phyloP scores from a whole-genome alignment of 1,140 invertebrate genomes.

The Listronotus bonariensis region DNA sequence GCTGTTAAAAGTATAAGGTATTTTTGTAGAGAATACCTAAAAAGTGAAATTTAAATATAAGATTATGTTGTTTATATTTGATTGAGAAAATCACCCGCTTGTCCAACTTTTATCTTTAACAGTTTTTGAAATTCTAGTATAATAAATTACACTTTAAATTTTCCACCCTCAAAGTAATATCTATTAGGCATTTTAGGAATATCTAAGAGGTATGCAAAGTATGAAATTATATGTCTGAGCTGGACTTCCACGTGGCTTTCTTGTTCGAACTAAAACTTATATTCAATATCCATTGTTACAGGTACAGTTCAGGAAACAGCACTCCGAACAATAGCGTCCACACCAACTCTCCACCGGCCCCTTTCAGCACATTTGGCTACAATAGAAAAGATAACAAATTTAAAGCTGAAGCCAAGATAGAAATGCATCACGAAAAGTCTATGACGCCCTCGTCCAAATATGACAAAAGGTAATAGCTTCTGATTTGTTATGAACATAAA shows the following conservation, averaged over 20 bases:
- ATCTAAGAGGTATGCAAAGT: too few relatives aligned
- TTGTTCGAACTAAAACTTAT: too few relatives aligned
- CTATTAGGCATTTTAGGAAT: not conserved
- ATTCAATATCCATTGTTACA: conserved; percentile 13
- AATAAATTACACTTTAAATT: not conserved
- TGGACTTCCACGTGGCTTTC: too few relatives aligned
- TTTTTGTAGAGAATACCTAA: too few relatives aligned
- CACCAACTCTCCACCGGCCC: conserved; percentile 54
- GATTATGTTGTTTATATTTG: not conserved
- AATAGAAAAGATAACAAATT: conserved; percentile 58
- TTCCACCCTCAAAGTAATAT: not conserved
- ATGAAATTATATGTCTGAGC: too few relatives aligned
- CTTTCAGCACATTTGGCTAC: conserved; percentile 55
- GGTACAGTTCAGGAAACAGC: conserved; percentile 50
- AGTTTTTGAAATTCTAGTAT: not conserved
- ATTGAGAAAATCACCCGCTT: too few relatives aligned
- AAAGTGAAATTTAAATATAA: too few relatives aligned
- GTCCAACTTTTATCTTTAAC: not conserved
- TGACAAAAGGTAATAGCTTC: conserved; percentile 25
- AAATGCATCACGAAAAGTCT: conserved; percentile 57
- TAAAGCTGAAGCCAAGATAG: conserved; percentile 68
- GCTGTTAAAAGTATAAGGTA: too few relatives aligned
- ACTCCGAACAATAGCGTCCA: conserved; percentile 50
- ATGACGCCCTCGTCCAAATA: conserved; percentile 27
- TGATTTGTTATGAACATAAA: not conserved